Evolutionary conservation across 2,113 vertebrate species (phyloP), one percentile per base, ranked within the genome.

Genomic region (Ceyx margarethae): DNA sequence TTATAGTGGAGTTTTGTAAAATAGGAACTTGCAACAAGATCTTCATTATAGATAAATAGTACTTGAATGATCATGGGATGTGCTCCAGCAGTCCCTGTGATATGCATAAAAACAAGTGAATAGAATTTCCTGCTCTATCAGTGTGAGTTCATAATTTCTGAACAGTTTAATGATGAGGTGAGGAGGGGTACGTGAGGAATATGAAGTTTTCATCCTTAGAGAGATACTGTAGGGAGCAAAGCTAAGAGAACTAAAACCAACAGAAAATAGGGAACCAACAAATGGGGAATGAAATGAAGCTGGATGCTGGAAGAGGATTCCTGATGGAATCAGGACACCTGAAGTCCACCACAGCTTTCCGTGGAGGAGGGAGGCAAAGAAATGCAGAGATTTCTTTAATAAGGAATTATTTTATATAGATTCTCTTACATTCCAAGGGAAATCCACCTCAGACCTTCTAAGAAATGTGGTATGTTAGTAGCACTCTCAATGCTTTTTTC

Each of bases 31-130:
- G 68, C 40, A 68, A 80, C 20, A 33, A 91, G 90, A 83, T 93
- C 72, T 68, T 94, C 85, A 66, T 90, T 91, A 85, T 53, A 85
- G 89, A 84, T 92, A 84, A 81, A 75, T 13, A 60, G 77, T 31
- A 18, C 61, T 73, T 56, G 57, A 61, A 46, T 88, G 89, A 67
- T 78, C 80, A 60, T 0, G 35, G 66, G 53, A 45, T 84, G 77
- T 78, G 69, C 86, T 90, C 86, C 71, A 78, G 61, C 56, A 48
- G 73, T 71, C 73, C 57, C 61, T 53, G 61, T 67, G 61, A 67
- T 75, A 31, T 40, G 66, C 84, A 57, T 67, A 78, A 88, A 71
- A 86, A 86, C 65, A 90, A 81, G 43, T 11, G 43, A 78, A 40
- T 20, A 35, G 91, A 86, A 69, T 92, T 94, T 85, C 82, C 54